Conservation (phyloP, 2,888 invertebrate species). For the Drosophila mayaguana region DNA sequence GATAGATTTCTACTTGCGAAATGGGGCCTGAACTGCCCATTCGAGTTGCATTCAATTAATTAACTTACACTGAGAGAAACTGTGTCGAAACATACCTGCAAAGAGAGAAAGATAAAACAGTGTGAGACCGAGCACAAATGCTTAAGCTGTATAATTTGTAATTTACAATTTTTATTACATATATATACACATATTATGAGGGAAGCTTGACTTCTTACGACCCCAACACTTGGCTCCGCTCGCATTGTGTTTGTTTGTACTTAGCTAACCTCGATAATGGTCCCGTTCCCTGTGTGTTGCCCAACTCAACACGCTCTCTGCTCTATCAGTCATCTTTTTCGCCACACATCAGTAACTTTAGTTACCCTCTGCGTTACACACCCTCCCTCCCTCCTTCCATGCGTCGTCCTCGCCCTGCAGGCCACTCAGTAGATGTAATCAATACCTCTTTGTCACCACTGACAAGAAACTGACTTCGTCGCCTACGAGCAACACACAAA, state of each 20-base stretch:
- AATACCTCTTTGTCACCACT: constrained; percentile 50
- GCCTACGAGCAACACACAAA: constrained; percentile 41
- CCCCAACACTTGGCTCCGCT: neutral
- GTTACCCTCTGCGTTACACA: constrained; percentile 2
- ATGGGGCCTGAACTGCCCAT: neutral
- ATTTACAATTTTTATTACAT: neutral
- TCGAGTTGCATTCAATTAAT: constrained; percentile 28
- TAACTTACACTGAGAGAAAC: constrained; percentile 18
- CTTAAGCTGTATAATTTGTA: neutral
- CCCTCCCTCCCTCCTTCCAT: neutral
- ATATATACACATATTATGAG: no score
- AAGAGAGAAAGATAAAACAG: constrained; percentile 25
- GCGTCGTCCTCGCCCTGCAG: no score
- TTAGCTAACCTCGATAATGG: constrained; percentile 2
- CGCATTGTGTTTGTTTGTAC: neutral
- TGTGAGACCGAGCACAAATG: constrained; percentile 1
- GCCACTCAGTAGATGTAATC: constrained; percentile 55
- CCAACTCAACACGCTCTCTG: constrained; percentile 9
- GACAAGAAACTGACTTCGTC: constrained; percentile 53
- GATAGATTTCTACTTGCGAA: constrained; percentile 8
- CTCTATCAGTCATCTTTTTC: constrained; percentile 40
- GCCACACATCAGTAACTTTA: constrained; percentile 38
- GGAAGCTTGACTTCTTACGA: neutral
- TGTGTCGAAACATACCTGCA: constrained; percentile 57
- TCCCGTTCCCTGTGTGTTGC: neutral